Conservation (phyloP, 2,888 invertebrate genomes). For the Aromia moschata region DNA sequence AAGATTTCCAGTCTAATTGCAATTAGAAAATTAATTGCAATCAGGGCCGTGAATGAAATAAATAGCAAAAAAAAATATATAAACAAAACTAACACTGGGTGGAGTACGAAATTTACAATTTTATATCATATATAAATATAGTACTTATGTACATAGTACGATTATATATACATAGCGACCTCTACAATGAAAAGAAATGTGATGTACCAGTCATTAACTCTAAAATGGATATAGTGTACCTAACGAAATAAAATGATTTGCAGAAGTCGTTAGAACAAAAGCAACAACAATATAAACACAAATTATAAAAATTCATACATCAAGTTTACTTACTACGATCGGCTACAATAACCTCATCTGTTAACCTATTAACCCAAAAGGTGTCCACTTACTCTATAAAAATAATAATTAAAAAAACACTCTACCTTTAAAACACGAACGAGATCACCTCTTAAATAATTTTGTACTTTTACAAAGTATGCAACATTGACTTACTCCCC, state of each 20-base stretch:
- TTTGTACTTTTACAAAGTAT: conserved; percentile 59
- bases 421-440: conserved; percentile 58
- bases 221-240: background rate
- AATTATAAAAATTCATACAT: conserved; percentile 36
- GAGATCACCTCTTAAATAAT: conserved; percentile 62
- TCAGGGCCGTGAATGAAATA: conserved; percentile 36
- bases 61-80: conserved; percentile 45
- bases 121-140: conserved; percentile 52
- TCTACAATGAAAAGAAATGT: conserved; percentile 44
- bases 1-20: conserved; percentile 37
- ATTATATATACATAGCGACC: conserved; percentile 53
- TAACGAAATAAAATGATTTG: conserved; percentile 1
- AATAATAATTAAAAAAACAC: conserved; percentile 53
- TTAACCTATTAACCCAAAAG: conserved; percentile 43
- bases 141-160: conserved; percentile 53
- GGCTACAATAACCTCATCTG: conserved; percentile 37
- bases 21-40: conserved; percentile 41
- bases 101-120: conserved; percentile 60
- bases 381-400: conserved; percentile 48
- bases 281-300: conserved; percentile 37
- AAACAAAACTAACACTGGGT: conserved; percentile 50
- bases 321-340: conserved; percentile 35
- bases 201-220: conserved; percentile 42
- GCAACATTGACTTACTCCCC: conserved; percentile 41
- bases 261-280: conserved; percentile 34